Evolutionary conservation across 2,888 invertebrate species (phyloP), one percentile per base, ranked within the genome.

Genomic region (Philhelius pedissequus): DNA sequence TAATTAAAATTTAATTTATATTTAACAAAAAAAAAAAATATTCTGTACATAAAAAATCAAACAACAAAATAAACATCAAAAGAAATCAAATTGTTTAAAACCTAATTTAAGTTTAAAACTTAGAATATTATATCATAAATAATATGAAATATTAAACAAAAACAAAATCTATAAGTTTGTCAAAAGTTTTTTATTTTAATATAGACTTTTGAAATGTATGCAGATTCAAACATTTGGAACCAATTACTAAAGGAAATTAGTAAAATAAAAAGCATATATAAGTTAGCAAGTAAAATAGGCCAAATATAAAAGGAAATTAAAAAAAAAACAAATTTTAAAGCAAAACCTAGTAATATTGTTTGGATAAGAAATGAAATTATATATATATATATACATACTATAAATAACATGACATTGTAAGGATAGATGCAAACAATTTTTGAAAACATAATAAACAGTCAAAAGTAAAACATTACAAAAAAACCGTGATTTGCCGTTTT

Each of bases 211-310:
- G 70, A 50, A 48, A 64, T 75, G 56, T 66, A 68, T 48, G 45
- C 35, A 48, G 45, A 54, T 76, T 76, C 43, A 43, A 68, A 80
- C 80, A 84, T 80, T 84, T 76, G 80, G 84, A 84, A 84, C 84
- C 84, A 84, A 84, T 76, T 84, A 80, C 84, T 84, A 84, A 83
- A 75, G 70, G 58, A 77, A 73, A 73, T 66, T 82, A 82, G 82
- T 50, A 71, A 76, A 82, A 82, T 82, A 75, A 70, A 77, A 58
- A n/a, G n/a, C 15, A 40, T 15, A 38, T 0, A 45, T 75, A 80
- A 84, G 75, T 71, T 84, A 83, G 83, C 40, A 75, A 83, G 78
- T 83, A 83, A 83, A 83, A 84, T 84, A 84, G 84, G 84, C 84
- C 84, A 84, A 84, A 84, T 84, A 71, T 84, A 84, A 84, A 70